These are phyloP conservation scores for Lypha dubia DNA, from an alignment of 2,888 invertebrate genomes.

Conservation along the genomic window DNA sequence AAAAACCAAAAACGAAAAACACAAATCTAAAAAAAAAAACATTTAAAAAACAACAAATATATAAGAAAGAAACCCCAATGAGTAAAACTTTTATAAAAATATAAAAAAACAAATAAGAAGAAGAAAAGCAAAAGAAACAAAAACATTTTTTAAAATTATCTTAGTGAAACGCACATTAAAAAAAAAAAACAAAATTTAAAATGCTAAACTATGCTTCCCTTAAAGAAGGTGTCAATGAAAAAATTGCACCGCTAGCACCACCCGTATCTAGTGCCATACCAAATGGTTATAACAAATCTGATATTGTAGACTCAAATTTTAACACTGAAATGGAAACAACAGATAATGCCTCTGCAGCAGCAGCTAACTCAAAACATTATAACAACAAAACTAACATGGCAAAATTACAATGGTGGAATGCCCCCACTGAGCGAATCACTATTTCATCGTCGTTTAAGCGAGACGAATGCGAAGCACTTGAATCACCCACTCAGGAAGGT, in stretches of 20 bases:
- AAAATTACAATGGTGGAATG: slow-evolving; percentile 79
- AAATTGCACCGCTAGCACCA: slow-evolving; percentile 10
- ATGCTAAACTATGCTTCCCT: slow-evolving; percentile 68
- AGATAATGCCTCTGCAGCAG: slow-evolving; percentile 3
- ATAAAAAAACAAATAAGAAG: neutral
- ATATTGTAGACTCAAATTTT: slow-evolving; percentile 32
- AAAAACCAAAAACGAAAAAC: too few species aligned
- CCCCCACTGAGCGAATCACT: slow-evolving; percentile 72
- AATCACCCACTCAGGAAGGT: slow-evolving; percentile 39
- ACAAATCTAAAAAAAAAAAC: too few species aligned
- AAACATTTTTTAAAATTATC: slow-evolving; percentile 39
- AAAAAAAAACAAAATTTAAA: slow-evolving; percentile 41
- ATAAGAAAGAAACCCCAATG: neutral
- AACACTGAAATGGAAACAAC: slow-evolving; percentile 15
- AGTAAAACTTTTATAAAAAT: slow-evolving; percentile 48
- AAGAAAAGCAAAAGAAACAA: slow-evolving; percentile 22
- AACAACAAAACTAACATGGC: slow-evolving; percentile 77
- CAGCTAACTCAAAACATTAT: slow-evolving; percentile 60
- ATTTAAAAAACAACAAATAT: slow-evolving; percentile 22
- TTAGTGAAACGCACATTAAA: slow-evolving; percentile 48
- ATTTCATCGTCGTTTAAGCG: slow-evolving; percentile 18
- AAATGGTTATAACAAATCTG: slow-evolving; percentile 49
- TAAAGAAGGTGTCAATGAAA: slow-evolving; percentile 52
- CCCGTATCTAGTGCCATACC: slow-evolving; percentile 2
- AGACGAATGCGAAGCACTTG: slow-evolving; percentile 24